Conservation (phyloP, 92 coral and sea anemone species). For the Umimayanthus kanabou region DNA sequence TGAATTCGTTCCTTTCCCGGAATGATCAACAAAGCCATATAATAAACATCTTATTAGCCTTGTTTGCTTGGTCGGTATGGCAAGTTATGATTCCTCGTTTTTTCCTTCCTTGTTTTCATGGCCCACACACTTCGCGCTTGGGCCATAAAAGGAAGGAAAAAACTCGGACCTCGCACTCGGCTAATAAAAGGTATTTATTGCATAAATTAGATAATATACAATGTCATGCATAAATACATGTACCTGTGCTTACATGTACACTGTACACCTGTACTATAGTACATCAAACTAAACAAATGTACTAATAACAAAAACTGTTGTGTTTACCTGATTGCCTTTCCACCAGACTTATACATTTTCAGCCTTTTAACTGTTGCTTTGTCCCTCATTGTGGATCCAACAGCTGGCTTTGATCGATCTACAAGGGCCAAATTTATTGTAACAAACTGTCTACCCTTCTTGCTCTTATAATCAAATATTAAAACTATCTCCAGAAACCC, state of each 20-base stretch:
- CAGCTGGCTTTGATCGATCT: constrained; percentile 90
- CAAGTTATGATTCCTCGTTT: too few relatives aligned
- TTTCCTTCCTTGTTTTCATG: too few relatives aligned
- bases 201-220: neutral
- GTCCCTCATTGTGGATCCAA: constrained; percentile 89
- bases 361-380: constrained; percentile 82
- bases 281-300: neutral
- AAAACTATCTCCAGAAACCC: neutral
- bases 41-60: too few relatives aligned
- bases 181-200: too few relatives aligned
- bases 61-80: too few relatives aligned
- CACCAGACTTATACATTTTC: constrained; percentile 94
- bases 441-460: neutral
- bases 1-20: too few relatives aligned
- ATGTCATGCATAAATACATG: neutral
- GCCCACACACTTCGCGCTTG: too few relatives aligned
- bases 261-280: too few relatives aligned
- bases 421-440: neutral
- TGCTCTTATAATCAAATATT: neutral
- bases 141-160: too few relatives aligned
- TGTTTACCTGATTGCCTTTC: constrained; percentile 81
- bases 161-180: too few relatives aligned
- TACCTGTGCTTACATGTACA: neutral
- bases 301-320: neutral
- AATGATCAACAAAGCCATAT: too few relatives aligned